Percentiles rank a stretch among this genome's conserved stretches.
These are phyloP conservation scores for Florisuga fusca DNA, from an alignment of 2,797 vertebrate species.

Conservation along the genomic window DNA sequence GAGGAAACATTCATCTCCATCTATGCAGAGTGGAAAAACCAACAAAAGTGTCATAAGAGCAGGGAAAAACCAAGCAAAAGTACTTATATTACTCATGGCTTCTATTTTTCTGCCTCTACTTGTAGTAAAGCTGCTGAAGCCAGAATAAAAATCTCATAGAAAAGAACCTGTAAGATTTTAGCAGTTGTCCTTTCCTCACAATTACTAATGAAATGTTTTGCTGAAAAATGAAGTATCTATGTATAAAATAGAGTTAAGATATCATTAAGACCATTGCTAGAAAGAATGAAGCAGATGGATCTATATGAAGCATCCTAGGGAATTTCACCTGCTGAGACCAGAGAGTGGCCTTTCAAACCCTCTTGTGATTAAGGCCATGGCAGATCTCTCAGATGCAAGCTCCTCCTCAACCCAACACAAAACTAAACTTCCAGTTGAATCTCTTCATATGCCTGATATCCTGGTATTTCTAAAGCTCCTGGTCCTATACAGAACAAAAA, in stretches of 20 bases:
- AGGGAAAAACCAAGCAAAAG: neutral
- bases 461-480: neutral
- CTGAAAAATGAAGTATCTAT: neutral
- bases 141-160: neutral
- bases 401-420: neutral
- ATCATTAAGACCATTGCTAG: neutral
- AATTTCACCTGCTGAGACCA: neutral
- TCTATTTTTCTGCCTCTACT: neutral
- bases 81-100: neutral
- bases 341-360: neutral
- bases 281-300: neutral
- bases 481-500: neutral
- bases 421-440: neutral
- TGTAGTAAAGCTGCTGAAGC: neutral
- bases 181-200: neutral
- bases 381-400: neutral
- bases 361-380: neutral
- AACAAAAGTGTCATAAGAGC: neutral
- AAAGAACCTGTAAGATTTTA: neutral
- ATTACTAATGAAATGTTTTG: neutral
- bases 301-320: accelerated
- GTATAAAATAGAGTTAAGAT: neutral
- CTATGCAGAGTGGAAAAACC: neutral
- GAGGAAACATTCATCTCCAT: neutral
- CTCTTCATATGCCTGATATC: neutral